phyloP scores from a whole-genome alignment of 2,113 vertebrate species.

The Varanus komodoensis region DNA sequence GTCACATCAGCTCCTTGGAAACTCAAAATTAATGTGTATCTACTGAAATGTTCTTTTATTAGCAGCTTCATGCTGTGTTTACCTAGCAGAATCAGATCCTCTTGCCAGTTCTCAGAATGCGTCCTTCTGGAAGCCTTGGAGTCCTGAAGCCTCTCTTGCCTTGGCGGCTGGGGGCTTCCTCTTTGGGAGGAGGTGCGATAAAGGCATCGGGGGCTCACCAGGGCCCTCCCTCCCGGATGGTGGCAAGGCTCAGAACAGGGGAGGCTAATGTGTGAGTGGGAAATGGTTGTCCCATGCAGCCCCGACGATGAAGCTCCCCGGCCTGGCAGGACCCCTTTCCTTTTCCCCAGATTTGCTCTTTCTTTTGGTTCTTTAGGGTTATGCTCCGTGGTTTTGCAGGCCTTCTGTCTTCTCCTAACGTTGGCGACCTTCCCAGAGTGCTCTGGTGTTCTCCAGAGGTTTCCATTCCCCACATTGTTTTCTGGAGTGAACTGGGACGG shows the following conservation, averaged over 20 bases:
- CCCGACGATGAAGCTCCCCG: no score
- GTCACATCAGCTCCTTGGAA: slow-evolving; percentile 55
- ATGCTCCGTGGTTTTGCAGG: no score
- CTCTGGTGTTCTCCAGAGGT: no score
- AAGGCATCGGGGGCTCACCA: not conserved
- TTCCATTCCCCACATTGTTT: no score
- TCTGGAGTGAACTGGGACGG: no score
- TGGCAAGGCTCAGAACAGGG: not conserved
- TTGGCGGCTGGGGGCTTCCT: no score
- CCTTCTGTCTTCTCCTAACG: no score
- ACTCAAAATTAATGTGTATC: slow-evolving; percentile 32
- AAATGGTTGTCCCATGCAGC: not conserved
- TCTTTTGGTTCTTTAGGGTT: no score
- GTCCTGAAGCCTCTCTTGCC: not conserved
- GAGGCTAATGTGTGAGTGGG: not conserved
- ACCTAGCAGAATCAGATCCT: not conserved
- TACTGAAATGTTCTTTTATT: slow-evolving; percentile 55
- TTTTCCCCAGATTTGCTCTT: no score
- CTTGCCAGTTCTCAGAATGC: not conserved
- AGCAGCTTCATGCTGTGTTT: slow-evolving; percentile 29
- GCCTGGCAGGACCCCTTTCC: no score
- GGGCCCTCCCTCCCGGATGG: not conserved
- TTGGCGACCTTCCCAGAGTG: no score
- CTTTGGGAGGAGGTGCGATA: no score
- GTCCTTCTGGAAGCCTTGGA: not conserved